A percentile compares a stretch with the other conserved stretches of the same genome.
phyloP scores from a whole-genome alignment of 2,113 vertebrate species.

The Diphyllodes magnificus region DNA sequence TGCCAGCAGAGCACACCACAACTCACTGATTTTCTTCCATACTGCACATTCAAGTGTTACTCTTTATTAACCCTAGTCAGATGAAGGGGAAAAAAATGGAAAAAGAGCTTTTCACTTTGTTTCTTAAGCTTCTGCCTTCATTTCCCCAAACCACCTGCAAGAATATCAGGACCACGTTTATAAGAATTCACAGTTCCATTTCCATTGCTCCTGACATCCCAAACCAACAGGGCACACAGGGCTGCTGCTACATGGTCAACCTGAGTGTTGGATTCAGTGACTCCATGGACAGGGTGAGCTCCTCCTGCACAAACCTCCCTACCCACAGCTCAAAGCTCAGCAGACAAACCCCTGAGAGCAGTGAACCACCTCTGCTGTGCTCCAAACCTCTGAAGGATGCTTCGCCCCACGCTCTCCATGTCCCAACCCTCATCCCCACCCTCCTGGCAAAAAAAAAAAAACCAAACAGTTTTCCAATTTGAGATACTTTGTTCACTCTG shows the following conservation, averaged over 20 bases:
- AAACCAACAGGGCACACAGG: fast-evolving
- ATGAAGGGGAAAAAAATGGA: neutral
- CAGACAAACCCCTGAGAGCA: neutral
- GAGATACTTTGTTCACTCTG: neutral
- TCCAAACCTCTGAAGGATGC: neutral
- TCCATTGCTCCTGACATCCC: neutral
- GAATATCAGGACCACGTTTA: neutral
- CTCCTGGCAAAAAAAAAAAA: neutral
- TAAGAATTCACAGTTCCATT: neutral
- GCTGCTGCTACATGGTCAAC: neutral
- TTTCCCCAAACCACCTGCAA: no score
- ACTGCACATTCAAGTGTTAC: fast-evolving
- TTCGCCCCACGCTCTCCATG: neutral
- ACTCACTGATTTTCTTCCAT: neutral
- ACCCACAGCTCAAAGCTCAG: neutral
- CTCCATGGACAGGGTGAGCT: fast-evolving
- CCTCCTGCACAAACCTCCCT: neutral
- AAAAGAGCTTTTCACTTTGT: neutral
- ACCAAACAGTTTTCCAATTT: neutral
- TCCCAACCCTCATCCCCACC: neutral
- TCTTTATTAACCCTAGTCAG: neutral
- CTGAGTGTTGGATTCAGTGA: fast-evolving
- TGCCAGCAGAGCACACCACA: neutral
- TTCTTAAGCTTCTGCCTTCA: neutral
- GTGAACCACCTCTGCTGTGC: neutral